Percentiles rank a stretch among this genome's conserved stretches.
Evolutionary conservation across 2,113 vertebrate genomes (phyloP).

Genomic region (Plestiodon gilberti): DNA sequence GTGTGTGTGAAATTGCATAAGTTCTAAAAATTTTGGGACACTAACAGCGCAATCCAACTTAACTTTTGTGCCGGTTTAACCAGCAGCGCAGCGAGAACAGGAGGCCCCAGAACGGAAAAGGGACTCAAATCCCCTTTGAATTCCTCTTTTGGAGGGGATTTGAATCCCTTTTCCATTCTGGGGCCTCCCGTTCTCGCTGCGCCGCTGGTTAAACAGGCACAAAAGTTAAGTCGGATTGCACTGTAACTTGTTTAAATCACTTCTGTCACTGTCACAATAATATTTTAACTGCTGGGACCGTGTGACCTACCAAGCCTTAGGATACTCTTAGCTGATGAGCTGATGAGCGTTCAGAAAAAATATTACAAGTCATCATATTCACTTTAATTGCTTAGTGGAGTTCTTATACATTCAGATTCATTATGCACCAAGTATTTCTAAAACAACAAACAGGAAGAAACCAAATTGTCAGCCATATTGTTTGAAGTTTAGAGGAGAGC

Average conservation of each 20-base stretch:
- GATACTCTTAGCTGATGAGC: rapidly evolving
- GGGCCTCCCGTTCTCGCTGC: too few relatives aligned
- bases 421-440: background rate
- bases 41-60: too few relatives aligned
- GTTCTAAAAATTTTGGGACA: background rate
- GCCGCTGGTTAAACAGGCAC: too few relatives aligned
- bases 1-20: too few relatives aligned
- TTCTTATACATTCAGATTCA: background rate
- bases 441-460: slow-evolving; percentile 1
- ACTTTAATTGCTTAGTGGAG: background rate
- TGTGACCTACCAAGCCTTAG: background rate
- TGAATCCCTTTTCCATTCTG: too few relatives aligned
- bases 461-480: background rate
- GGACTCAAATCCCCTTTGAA: too few relatives aligned
- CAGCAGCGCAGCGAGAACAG: too few relatives aligned
- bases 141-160: too few relatives aligned
- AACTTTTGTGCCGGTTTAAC: too few relatives aligned
- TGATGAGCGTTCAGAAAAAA: slow-evolving; percentile 9
- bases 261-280: background rate
- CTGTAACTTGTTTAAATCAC: background rate
- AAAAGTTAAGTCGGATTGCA: too few relatives aligned
- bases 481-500: background rate
- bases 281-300: too few relatives aligned
- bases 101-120: too few relatives aligned
- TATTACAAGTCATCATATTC: background rate